Evolutionary conservation across 2,797 vertebrate species (phyloP).

Genomic region (Acipenser oxyrinchus): DNA sequence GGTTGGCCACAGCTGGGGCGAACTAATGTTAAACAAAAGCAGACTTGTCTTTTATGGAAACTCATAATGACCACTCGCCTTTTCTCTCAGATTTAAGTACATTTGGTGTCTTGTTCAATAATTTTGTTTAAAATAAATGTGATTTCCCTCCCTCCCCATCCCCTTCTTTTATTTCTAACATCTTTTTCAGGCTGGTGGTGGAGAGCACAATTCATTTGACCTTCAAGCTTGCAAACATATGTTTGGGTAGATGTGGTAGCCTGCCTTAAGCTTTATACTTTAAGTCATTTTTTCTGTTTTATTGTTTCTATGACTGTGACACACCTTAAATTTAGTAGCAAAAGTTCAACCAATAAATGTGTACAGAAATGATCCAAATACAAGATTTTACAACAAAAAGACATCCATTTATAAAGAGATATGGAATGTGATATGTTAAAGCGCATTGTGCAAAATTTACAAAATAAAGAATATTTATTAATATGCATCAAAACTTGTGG

Average conservation of each 20-base stretch:
- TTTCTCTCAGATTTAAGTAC: slow-evolving; percentile 64
- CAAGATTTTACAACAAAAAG: slow-evolving; percentile 86
- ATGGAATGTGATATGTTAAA: slow-evolving; percentile 83
- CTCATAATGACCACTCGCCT: slow-evolving; percentile 74
- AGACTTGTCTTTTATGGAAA: slow-evolving; percentile 62
- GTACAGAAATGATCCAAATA: slow-evolving; percentile 89
- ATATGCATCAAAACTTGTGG: slow-evolving; percentile 67
- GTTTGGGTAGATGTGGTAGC: slow-evolving; percentile 67
- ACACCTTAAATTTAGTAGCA: slow-evolving; percentile 79
- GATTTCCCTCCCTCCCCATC: slow-evolving; percentile 53
- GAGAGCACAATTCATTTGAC: slow-evolving; percentile 58
- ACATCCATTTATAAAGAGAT: slow-evolving; percentile 79
- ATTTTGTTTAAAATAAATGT: slow-evolving; percentile 72
- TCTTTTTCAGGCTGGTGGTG: slow-evolving; percentile 54
- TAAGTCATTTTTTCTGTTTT: slow-evolving; percentile 65
- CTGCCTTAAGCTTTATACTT: slow-evolving; percentile 66
- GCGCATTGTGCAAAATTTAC: slow-evolving; percentile 89
- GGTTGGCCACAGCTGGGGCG: slow-evolving; percentile 75
- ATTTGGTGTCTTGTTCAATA: slow-evolving; percentile 62
- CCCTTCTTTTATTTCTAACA: slow-evolving; percentile 28
- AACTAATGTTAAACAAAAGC: slow-evolving; percentile 63
- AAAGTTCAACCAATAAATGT: slow-evolving; percentile 88
- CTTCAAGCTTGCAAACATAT: slow-evolving; percentile 51
- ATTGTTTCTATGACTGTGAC: slow-evolving; percentile 75
- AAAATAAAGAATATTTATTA: slow-evolving; percentile 99